Percentiles rank a stretch among this genome's conserved stretches.
Evolutionary conservation across 1,140 invertebrate species (phyloP).

Genomic region (Eriosoma lanigerum): DNA sequence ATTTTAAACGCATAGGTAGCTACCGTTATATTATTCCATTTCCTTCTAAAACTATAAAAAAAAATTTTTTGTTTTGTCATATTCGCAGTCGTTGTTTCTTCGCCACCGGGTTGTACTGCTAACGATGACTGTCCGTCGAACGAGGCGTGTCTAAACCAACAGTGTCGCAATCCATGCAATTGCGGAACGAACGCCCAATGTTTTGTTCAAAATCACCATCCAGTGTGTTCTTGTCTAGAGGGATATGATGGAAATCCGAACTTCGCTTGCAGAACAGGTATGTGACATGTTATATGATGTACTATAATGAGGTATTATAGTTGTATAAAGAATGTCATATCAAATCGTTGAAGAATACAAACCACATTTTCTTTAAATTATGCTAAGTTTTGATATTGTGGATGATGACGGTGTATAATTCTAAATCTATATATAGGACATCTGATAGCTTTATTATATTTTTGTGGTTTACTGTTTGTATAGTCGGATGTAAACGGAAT

Average conservation of each 20-base stretch:
- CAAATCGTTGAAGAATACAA: too few species aligned
- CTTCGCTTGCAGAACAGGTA: slow-evolving; percentile 68
- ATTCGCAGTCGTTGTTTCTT: slow-evolving; percentile 64
- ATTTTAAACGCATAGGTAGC: too few species aligned
- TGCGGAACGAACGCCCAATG: slow-evolving; percentile 84
- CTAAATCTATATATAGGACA: too few species aligned
- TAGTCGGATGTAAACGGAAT: slow-evolving; percentile 74
- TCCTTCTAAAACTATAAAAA: too few species aligned
- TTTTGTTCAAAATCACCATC: slow-evolving; percentile 77
- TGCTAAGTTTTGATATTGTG: neutral
- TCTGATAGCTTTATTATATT: slow-evolving; percentile 16
- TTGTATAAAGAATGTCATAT: too few species aligned
- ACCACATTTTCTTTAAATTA: neutral
- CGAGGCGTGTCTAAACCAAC: slow-evolving; percentile 80
- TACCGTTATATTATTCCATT: too few species aligned
- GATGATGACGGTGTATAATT: too few species aligned
- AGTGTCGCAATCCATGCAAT: slow-evolving; percentile 83
- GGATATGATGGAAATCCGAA: slow-evolving; percentile 85
- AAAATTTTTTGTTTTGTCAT: neutral
- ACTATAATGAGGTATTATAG: too few species aligned
- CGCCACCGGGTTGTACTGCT: slow-evolving; percentile 71
- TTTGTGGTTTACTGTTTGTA: neutral
- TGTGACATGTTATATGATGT: slow-evolving; percentile 18
- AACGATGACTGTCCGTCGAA: slow-evolving; percentile 76
- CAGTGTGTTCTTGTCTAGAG: slow-evolving; percentile 79